Evolutionary conservation across 2,888 invertebrate genomes (phyloP).

Genomic region (Chironomus tentans): DNA sequence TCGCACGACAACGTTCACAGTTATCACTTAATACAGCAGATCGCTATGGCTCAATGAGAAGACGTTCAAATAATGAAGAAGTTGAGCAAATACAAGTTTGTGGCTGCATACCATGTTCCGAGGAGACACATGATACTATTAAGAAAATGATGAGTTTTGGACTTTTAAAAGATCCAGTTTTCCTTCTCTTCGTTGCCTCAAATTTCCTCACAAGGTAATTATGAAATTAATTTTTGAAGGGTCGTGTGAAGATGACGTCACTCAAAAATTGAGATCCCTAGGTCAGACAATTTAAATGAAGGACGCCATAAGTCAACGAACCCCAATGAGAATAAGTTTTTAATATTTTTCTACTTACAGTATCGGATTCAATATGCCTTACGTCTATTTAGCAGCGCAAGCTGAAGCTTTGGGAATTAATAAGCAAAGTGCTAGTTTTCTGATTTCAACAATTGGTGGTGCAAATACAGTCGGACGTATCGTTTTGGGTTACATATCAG

Average conservation of each 20-base stretch:
- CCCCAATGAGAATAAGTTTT: too few relatives aligned
- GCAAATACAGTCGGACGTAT: constrained; percentile 87
- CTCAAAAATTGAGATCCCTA: too few relatives aligned
- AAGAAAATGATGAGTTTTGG: constrained; percentile 78
- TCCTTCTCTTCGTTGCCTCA: constrained; percentile 81
- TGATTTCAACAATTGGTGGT: constrained; percentile 73
- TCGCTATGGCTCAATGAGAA: constrained; percentile 41
- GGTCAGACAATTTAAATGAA: too few relatives aligned
- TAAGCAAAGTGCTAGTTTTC: constrained; percentile 53
- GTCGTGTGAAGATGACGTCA: too few relatives aligned
- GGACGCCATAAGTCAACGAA: too few relatives aligned
- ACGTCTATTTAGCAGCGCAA: constrained; percentile 72
- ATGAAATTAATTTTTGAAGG: background rate
- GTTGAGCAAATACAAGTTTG: constrained; percentile 37
- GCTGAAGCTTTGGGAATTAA: constrained; percentile 52
- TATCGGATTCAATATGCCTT: constrained; percentile 90
- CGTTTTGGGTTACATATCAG: constrained; percentile 75
- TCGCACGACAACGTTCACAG: constrained; percentile 46
- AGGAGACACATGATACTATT: constrained; percentile 61
- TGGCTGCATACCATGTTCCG: constrained; percentile 55
- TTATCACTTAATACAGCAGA: constrained; percentile 43
- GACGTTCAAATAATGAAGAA: constrained; percentile 28
- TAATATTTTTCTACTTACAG: constrained; percentile 42
- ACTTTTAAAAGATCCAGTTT: constrained; percentile 74
- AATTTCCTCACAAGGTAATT: constrained; percentile 69